Conservation (phyloP, 2,888 invertebrate genomes). For the Balanococcus diminutus region DNA sequence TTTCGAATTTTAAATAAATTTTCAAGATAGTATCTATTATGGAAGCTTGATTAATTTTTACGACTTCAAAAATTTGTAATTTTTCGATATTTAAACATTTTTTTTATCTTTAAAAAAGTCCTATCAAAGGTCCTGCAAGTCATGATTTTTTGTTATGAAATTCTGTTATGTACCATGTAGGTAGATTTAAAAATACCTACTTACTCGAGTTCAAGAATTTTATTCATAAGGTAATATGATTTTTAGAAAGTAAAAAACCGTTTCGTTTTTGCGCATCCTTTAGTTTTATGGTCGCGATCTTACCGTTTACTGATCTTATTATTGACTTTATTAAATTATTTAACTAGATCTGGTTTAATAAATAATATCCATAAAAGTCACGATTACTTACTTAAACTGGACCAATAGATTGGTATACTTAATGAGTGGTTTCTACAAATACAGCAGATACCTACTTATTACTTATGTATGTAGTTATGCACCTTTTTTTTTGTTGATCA, state of each 20-base stretch:
- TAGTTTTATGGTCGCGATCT: neutral
- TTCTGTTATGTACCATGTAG: too few relatives aligned
- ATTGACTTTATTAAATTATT: constrained; percentile 4
- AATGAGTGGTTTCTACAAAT: neutral
- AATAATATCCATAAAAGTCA: constrained; percentile 17
- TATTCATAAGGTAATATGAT: too few relatives aligned
- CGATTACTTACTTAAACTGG: constrained; percentile 1
- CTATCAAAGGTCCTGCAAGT: too few relatives aligned
- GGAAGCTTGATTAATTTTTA: too few relatives aligned
- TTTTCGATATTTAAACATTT: too few relatives aligned
- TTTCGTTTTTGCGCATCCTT: neutral
- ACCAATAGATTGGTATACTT: neutral
- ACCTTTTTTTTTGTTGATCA: neutral
- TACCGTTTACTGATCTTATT: constrained; percentile 26
- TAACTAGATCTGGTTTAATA: constrained; percentile 34
- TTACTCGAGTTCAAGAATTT: too few relatives aligned
- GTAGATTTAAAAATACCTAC: too few relatives aligned
- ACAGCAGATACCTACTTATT: neutral
- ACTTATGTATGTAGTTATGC: neutral
- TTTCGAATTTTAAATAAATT: too few relatives aligned
- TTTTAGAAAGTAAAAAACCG: constrained; percentile 16
- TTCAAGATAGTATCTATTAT: too few relatives aligned
- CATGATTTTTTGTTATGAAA: too few relatives aligned
- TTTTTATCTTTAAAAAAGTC: too few relatives aligned
- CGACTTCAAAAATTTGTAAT: too few relatives aligned